These are phyloP conservation scores for Gambusia affinis DNA, from an alignment of 2,113 vertebrate species.

Conservation along the genomic window DNA sequence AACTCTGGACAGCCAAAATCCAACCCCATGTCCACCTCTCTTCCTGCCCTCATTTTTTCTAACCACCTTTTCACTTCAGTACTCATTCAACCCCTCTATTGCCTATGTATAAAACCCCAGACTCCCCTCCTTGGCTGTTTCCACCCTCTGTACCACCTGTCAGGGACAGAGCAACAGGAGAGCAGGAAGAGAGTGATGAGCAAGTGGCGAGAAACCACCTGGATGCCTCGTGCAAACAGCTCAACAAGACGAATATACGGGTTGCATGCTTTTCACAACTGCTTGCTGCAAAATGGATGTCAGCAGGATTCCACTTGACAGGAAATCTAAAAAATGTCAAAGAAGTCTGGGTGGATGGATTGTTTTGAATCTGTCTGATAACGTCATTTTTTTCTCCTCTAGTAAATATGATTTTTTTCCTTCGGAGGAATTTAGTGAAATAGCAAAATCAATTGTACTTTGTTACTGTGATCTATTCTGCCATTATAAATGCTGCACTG, in stretches of 20 bases:
- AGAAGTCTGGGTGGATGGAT: conserved; percentile 60
- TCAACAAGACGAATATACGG: conserved; percentile 64
- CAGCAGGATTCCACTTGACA: conserved; percentile 63
- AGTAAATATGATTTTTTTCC: conserved; percentile 20
- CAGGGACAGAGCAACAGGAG: conserved; percentile 52
- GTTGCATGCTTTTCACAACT: conserved; percentile 53
- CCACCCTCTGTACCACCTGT: conserved; percentile 51
- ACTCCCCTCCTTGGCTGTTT: conserved; percentile 39
- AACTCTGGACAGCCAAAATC: conserved; percentile 67
- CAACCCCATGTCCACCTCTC: conserved; percentile 50
- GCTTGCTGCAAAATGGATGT: conserved; percentile 61
- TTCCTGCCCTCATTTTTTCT: conserved; percentile 4
- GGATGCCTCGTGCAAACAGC: conserved; percentile 53
- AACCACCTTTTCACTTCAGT: conserved; percentile 7
- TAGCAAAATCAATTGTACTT: conserved; percentile 30
- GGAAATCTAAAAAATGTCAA: conserved; percentile 72
- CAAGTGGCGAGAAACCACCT: conserved; percentile 60
- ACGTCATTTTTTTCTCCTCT: conserved; percentile 26
- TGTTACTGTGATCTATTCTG: conserved; percentile 16
- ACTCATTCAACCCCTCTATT: conserved; percentile 21
- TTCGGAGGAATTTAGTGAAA: conserved; percentile 17
- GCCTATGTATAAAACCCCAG: conserved; percentile 26
- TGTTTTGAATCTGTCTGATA: conserved; percentile 58
- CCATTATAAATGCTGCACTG: conserved; percentile 15
- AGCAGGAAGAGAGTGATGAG: conserved; percentile 59